Evolutionary conservation across 2,113 vertebrate genomes (phyloP).

Genomic region (Neodon shergylaensis): DNA sequence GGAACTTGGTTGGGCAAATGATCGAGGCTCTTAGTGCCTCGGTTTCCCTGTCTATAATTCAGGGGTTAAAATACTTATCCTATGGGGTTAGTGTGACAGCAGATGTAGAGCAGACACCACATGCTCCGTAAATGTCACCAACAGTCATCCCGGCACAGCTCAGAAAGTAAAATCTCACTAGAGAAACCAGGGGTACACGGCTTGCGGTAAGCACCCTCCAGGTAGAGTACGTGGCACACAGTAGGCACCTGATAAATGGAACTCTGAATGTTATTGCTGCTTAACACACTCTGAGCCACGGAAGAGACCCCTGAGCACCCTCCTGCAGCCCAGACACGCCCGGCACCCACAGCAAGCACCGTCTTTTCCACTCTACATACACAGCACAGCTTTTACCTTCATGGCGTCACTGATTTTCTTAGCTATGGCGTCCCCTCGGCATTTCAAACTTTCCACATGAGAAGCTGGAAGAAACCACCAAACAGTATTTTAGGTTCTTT

Average conservation of each 20-base stretch:
- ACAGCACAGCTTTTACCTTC: constrained; percentile 87
- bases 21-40: background rate
- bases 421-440: constrained; percentile 83
- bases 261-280: background rate
- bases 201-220: background rate
- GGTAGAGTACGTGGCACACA: background rate
- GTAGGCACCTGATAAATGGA: background rate
- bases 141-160: background rate
- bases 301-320: background rate
- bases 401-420: constrained; percentile 87
- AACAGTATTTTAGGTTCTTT: constrained; percentile 41
- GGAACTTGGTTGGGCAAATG: background rate
- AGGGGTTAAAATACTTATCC: background rate
- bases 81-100: background rate
- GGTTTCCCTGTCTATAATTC: background rate
- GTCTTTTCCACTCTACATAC: background rate
- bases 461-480: constrained; percentile 78
- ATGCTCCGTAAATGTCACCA: background rate
- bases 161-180: background rate
- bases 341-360: background rate
- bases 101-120: background rate
- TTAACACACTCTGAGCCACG: background rate
- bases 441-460: constrained; percentile 85
- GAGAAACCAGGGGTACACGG: background rate
- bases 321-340: background rate